phyloP scores from a whole-genome alignment of 2,113 vertebrate genomes.

The Muntiacus reevesi region DNA sequence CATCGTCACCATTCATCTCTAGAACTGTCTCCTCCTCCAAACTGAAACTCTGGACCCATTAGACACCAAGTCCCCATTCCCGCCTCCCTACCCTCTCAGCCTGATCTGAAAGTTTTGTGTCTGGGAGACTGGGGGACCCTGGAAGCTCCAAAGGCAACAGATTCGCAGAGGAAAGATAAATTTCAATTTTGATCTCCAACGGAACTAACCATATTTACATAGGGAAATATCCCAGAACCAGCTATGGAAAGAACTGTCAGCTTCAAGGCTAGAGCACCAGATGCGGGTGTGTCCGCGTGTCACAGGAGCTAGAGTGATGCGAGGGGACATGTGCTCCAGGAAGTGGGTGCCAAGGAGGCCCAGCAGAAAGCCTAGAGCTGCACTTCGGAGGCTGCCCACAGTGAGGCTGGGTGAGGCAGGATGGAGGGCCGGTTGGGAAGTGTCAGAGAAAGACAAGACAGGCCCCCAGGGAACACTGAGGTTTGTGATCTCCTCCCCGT shows the following conservation, averaged over 20 bases:
- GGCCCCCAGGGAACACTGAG: background rate
- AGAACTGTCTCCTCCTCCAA: background rate
- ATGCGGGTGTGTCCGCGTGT: rapidly evolving
- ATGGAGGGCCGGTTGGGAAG: background rate
- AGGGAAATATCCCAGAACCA: background rate
- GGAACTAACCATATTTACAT: background rate
- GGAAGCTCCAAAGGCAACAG: background rate
- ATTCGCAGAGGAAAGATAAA: background rate
- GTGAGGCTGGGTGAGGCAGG: background rate
- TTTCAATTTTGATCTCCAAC: background rate
- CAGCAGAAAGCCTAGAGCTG: background rate
- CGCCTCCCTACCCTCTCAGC: background rate
- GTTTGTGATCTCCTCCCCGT: background rate
- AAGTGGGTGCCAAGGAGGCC: background rate
- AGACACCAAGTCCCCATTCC: background rate
- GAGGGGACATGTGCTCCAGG: background rate
- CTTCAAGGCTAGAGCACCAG: background rate
- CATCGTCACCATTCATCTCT: background rate
- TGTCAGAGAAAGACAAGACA: background rate
- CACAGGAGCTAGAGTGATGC: background rate
- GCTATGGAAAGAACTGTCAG: background rate
- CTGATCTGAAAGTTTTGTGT: background rate
- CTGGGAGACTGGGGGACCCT: background rate
- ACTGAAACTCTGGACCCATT: background rate
- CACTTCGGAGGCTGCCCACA: background rate